Evolutionary conservation across 2,888 invertebrate genomes (phyloP), one percentile per base, ranked within the genome.

Genomic region (Lutraria lutraria): DNA sequence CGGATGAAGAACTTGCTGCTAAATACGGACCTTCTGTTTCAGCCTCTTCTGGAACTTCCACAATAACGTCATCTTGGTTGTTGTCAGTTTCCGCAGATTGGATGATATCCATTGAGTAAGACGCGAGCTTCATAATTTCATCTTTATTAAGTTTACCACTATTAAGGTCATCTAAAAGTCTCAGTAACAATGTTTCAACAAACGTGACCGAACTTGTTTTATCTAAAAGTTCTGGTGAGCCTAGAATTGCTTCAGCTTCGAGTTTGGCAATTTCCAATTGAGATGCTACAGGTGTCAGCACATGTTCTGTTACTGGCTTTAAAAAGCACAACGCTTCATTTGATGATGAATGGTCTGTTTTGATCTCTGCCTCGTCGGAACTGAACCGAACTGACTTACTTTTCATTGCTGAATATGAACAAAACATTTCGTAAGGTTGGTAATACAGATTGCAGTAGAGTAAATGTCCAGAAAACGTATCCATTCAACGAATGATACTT

Each of bases 251-350:
- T 34, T 90, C 93, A 12, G 88, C 89, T 25, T 92, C 91, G 1
- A 90, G 43, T 81, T 89, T 88, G 43, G 87, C 88, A 3, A 94
- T 83, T 52, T 90, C 88, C 29, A 89, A 72, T 52, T 90, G 92
- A 15, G 94, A 94, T 19, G 94, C 85, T 16, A 91, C 91, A 0
- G 94, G 94, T 0, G 94, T 94, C 13, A 94, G 68, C 12, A 93
- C 84, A 82, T 94, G 94, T 29, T 94, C 94, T 0, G 90, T 60
- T 2, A 93, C 93, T 15, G 94, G 93, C 72, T 87, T 88, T 34
- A 76, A 19, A 31, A 80, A 83, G 15, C n/a, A 21, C n/a, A 63
- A 15, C 0, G 25, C 13, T 21, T 43, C 85, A 83, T 68, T 79
- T 19, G 83, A 80, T 12, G 81, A 60, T 2, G 43, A 52, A 13